Evolutionary conservation across 2,797 vertebrate species (phyloP), one percentile per base, ranked within the genome.

Genomic region (Sardinella longiceps): DNA sequence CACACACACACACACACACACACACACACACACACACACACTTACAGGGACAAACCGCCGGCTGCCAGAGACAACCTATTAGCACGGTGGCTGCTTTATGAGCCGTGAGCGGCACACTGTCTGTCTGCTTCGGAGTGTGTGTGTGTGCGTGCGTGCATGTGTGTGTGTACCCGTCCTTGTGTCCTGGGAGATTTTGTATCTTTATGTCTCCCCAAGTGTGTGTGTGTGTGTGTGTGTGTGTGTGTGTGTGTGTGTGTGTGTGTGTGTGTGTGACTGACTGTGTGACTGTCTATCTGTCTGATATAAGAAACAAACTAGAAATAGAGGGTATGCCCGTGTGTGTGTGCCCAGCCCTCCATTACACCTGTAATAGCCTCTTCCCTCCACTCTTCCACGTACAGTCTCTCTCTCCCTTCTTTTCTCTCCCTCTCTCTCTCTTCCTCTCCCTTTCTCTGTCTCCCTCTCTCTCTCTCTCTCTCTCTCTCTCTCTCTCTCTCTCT

Each of bases 21-120:
- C n/a, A n/a, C n/a, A n/a, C n/a, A n/a, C n/a, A n/a, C n/a, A n/a
- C n/a, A n/a, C n/a, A n/a, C n/a, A n/a, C n/a, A n/a, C n/a, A n/a
- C n/a, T n/a, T n/a, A n/a, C n/a, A n/a, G n/a, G n/a, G n/a, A n/a
- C n/a, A n/a, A n/a, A n/a, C 60, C 10, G 25, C 60, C 60, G 25
- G 60, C 60, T 63, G 60, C 60, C 60, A 63, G 25, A 63, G 60
- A 25, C 14, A 63, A 63, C 60, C 60, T 63, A 63, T 63, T 63
- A 63, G 60, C 60, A 63, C 25, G 60, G 25, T 2, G 25, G 60
- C 60, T 30, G 28, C 60, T 63, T 63, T 63, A 63, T 63, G 60
- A 60, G 58, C 58, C 23, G 23, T 60, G 56, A 60, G 56, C 56
- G 56, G n/a, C 56, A 60, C 56, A 60, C 56, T 63, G 58, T 60